These are phyloP conservation scores for Vulpes lagopus DNA, from an alignment of 2,113 vertebrate species.

Conservation along the genomic window DNA sequence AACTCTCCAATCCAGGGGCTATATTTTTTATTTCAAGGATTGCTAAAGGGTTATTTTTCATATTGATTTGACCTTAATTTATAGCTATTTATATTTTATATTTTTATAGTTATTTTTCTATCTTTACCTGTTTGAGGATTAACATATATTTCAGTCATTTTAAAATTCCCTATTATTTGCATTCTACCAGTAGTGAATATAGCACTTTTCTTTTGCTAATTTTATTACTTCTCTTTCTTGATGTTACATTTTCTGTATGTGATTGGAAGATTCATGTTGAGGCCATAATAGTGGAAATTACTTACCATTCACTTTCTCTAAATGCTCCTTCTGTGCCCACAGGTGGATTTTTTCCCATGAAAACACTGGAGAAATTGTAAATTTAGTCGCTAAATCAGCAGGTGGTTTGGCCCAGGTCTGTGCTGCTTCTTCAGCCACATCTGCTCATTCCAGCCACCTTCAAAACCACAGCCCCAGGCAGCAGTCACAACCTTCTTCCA, in stretches of 20 bases:
- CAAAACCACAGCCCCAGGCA: background rate
- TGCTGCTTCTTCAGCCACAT: background rate
- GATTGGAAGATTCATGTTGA: background rate
- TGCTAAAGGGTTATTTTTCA: conserved; percentile 31
- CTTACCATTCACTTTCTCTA: background rate
- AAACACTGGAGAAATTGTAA: background rate
- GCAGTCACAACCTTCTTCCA: background rate
- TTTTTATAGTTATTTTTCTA: background rate
- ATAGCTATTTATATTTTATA: background rate
- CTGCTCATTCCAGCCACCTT: background rate
- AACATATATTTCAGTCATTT: conserved; percentile 36
- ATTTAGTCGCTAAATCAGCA: background rate
- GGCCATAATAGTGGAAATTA: background rate
- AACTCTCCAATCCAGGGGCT: background rate
- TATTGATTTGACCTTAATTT: conserved; percentile 15
- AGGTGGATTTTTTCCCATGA: background rate
- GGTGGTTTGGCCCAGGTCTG: background rate
- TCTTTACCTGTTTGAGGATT: background rate
- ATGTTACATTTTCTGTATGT: background rate
- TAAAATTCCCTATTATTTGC: background rate
- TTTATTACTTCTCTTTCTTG: background rate
- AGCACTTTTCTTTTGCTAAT: background rate
- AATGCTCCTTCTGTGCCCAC: background rate
- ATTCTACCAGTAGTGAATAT: background rate
- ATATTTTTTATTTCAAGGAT: background rate